phyloP scores from a whole-genome alignment of 2,888 invertebrate species.

The Xanthia togata region DNA sequence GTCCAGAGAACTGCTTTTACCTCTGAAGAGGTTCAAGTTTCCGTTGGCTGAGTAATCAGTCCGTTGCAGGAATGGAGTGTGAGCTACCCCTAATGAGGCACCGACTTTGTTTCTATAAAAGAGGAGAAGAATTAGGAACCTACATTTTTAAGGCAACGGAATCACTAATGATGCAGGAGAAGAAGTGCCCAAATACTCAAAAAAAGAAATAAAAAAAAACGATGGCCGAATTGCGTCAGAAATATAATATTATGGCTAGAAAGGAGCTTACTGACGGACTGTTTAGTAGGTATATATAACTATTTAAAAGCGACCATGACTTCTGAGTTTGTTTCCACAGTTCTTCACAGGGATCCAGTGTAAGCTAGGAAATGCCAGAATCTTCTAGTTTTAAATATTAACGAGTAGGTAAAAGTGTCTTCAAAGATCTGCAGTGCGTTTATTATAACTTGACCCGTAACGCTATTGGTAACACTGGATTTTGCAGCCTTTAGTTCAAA shows the following conservation, averaged over 20 bases:
- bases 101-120: constrained; percentile 71
- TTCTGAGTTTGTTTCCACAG: too few species aligned
- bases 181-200: not conserved
- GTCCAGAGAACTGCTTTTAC: constrained; percentile 69
- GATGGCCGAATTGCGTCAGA: too few species aligned
- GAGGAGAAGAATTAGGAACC: not conserved
- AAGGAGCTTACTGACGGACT: not conserved
- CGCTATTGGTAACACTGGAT: too few species aligned
- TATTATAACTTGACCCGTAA: too few species aligned
- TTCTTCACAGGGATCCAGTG: too few species aligned
- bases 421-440: too few species aligned
- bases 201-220: not conserved
- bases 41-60: constrained; percentile 76
- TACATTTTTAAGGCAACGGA: not conserved
- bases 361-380: too few species aligned
- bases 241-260: not conserved
- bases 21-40: constrained; percentile 73
- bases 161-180: too few species aligned
- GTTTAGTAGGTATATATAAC: not conserved
- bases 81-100: constrained; percentile 69
- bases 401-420: too few species aligned
- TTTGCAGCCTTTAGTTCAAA: too few species aligned
- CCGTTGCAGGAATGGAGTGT: constrained; percentile 70
- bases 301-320: too few species aligned
- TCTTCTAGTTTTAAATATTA: too few species aligned